Conservation (phyloP, 2,797 vertebrate genomes). For the Sebastes iracundus region DNA sequence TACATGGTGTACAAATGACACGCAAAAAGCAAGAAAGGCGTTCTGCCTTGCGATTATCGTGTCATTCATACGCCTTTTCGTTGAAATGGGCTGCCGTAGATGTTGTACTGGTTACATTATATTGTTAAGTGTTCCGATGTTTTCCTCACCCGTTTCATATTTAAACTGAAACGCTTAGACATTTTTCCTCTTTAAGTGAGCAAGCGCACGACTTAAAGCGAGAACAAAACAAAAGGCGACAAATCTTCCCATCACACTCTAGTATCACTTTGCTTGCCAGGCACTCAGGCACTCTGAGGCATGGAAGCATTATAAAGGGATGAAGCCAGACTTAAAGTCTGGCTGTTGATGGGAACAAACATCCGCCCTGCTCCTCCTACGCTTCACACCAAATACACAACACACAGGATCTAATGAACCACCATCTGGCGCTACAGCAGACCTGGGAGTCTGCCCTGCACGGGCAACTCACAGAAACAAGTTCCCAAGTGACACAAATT, state of each 20-base stretch:
- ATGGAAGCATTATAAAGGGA: slow-evolving; percentile 45
- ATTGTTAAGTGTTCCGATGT: background rate
- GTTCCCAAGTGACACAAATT: slow-evolving; percentile 47
- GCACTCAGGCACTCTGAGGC: slow-evolving; percentile 46
- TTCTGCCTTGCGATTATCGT: too few species aligned
- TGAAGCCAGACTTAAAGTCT: slow-evolving; percentile 65
- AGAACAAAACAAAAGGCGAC: slow-evolving; percentile 37
- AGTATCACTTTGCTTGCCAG: slow-evolving; percentile 54
- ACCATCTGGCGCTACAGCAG: slow-evolving; percentile 70
- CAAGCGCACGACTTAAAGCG: background rate
- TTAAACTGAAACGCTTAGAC: slow-evolving; percentile 4
- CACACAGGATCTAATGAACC: slow-evolving; percentile 73
- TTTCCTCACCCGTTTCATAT: background rate
- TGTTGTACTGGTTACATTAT: background rate
- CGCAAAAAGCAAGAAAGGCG: too few species aligned
- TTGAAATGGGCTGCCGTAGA: too few species aligned
- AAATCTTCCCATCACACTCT: slow-evolving; percentile 41
- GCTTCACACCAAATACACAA: slow-evolving; percentile 72
- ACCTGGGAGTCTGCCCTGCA: slow-evolving; percentile 57
- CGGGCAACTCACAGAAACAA: slow-evolving; percentile 44
- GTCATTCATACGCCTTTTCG: too few species aligned
- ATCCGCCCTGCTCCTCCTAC: slow-evolving; percentile 67
- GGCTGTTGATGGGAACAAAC: slow-evolving; percentile 69
- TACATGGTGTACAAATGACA: too few species aligned
- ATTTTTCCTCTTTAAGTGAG: slow-evolving; percentile 14